phyloP scores from a whole-genome alignment of 2,888 invertebrate species.

The Argyresthia albistria region DNA sequence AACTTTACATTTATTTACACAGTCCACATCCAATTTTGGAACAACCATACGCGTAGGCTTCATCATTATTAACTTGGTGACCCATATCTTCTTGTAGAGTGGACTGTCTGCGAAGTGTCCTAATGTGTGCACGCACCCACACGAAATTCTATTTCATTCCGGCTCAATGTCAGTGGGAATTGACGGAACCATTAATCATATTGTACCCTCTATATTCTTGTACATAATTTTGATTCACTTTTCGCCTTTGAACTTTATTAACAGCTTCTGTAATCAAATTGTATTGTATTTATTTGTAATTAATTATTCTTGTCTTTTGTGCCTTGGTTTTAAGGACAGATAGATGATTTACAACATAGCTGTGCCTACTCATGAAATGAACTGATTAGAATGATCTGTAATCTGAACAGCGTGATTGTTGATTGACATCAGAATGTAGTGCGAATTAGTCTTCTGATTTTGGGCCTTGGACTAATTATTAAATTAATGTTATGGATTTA shows the following conservation, averaged over 20 bases:
- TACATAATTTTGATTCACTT: neutral
- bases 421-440: too few relatives aligned
- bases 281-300: neutral
- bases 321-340: too few relatives aligned
- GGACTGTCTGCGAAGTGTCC: slow-evolving; percentile 15
- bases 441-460: too few relatives aligned
- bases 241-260: neutral
- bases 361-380: too few relatives aligned
- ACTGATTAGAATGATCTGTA: too few relatives aligned
- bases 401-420: too few relatives aligned
- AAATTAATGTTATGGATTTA: too few relatives aligned
- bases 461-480: too few relatives aligned
- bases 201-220: neutral
- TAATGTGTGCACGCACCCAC: slow-evolving; percentile 43
- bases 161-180: slow-evolving; percentile 5
- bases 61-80: slow-evolving; percentile 15
- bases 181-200: neutral
- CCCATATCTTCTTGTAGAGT: slow-evolving; percentile 25
- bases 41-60: neutral
- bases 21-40: too few relatives aligned
- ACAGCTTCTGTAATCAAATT: neutral
- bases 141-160: slow-evolving; percentile 15
- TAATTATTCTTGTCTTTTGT: too few relatives aligned
- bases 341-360: too few relatives aligned
- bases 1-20: too few relatives aligned